Conservation (phyloP, 2,888 invertebrate species). For the Ormyrus pomaceus region DNA sequence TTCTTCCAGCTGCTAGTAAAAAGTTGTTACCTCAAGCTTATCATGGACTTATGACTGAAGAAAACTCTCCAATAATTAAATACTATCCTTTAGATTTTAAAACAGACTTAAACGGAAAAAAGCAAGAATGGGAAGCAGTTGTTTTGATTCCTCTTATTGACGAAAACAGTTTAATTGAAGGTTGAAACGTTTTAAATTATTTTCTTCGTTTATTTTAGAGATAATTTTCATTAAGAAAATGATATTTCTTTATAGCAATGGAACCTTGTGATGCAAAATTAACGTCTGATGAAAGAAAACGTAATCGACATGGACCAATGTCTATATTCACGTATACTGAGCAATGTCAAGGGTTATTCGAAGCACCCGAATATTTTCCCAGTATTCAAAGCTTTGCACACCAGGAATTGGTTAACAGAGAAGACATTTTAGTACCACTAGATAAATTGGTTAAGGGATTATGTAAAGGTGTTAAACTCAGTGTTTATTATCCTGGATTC, state of each 20-base stretch:
- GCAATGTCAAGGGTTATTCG: conserved; percentile 79
- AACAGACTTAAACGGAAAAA: conserved; percentile 97
- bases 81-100: conserved; percentile 95
- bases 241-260: conserved; percentile 79
- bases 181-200: conserved; percentile 54
- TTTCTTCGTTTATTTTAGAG: background rate
- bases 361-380: conserved; percentile 82
- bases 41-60: conserved; percentile 87
- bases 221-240: background rate
- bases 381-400: conserved; percentile 78
- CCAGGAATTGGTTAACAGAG: conserved; percentile 76
- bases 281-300: conserved; percentile 82
- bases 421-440: conserved; percentile 79
- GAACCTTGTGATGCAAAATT: conserved; percentile 81
- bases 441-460: conserved; percentile 83
- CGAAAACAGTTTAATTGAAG: conserved; percentile 78
- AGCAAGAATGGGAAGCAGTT: conserved; percentile 97
- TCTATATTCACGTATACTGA: conserved; percentile 83
- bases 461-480: conserved; percentile 81
- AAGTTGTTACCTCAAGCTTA: conserved; percentile 86
- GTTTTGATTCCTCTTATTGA: conserved; percentile 96
- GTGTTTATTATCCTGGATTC: conserved; percentile 91
- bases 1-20: conserved; percentile 91
- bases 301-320: conserved; percentile 94
- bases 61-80: conserved; percentile 87